Conservation (phyloP, 2,797 vertebrate genomes). For the Emydoidea blandingii region DNA sequence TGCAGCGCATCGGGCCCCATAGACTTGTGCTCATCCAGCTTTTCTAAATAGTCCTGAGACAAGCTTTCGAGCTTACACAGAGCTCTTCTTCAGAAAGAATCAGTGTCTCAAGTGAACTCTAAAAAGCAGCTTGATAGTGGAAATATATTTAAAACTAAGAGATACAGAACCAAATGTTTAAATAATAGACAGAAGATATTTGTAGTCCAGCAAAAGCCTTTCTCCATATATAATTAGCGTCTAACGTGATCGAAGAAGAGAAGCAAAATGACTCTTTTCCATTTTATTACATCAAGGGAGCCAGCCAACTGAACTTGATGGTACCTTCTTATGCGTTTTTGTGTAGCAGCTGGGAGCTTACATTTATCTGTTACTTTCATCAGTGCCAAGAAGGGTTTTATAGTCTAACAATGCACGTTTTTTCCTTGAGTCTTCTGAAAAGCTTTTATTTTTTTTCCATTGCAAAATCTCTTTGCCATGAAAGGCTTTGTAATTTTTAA, state of each 20-base stretch:
- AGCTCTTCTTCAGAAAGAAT: neutral
- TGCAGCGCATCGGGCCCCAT: no score
- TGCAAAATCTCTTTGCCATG: neutral
- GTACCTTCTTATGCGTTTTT: neutral
- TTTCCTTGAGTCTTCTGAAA: neutral
- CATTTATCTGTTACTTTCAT: neutral
- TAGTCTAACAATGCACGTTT: neutral
- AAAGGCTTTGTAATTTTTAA: neutral
- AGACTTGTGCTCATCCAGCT: no score
- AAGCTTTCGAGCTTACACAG: neutral
- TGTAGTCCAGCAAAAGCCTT: neutral
- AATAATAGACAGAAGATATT: neutral
- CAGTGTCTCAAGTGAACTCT: neutral
- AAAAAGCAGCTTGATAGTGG: neutral
- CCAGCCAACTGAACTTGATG: neutral
- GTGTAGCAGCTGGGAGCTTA: neutral
- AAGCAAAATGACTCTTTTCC: neutral
- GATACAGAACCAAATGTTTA: neutral
- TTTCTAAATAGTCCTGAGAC: neutral
- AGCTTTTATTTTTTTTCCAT: neutral
- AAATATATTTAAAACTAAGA: neutral
- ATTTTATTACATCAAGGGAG: conserved; percentile 2
- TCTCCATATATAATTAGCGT: neutral
- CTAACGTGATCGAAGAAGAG: neutral
- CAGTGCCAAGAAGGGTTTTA: neutral